Evolutionary conservation across 1,140 invertebrate species (phyloP).

Genomic region (Procambarus virginalis): DNA sequence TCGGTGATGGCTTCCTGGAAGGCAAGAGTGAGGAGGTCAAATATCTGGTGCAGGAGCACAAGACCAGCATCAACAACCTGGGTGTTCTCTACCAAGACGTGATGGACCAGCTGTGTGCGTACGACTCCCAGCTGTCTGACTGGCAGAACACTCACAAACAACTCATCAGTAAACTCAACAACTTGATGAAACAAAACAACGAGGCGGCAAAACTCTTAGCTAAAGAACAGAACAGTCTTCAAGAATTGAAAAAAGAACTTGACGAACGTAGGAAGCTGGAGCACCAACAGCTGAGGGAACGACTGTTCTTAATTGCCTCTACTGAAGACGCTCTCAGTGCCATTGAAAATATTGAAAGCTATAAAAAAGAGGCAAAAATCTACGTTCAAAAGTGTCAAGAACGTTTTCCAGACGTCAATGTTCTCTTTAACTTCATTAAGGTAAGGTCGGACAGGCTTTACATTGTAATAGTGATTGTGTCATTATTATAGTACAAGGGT

Average conservation of each 20-base stretch:
- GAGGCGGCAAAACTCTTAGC: not conserved
- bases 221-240: not conserved
- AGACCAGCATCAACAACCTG: not conserved
- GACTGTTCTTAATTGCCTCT: not conserved
- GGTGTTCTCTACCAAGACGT: not conserved
- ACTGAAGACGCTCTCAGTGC: not conserved
- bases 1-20: no score
- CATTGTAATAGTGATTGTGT: no score
- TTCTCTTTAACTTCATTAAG: not conserved
- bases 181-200: not conserved
- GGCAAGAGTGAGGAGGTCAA: not conserved
- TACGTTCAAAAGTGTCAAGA: not conserved
- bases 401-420: not conserved
- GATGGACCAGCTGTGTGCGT: not conserved
- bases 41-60: not conserved
- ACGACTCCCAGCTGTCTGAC: not conserved
- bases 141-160: not conserved
- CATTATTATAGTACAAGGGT: no score
- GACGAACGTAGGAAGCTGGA: not conserved
- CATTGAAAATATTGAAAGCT: not conserved
- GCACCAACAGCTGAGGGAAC: not conserved
- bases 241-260: not conserved
- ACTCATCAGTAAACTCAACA: not conserved
- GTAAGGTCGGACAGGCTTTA: not conserved
- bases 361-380: not conserved